phyloP scores from a whole-genome alignment of 1,140 invertebrate genomes.

The Pteromalus puparum region DNA sequence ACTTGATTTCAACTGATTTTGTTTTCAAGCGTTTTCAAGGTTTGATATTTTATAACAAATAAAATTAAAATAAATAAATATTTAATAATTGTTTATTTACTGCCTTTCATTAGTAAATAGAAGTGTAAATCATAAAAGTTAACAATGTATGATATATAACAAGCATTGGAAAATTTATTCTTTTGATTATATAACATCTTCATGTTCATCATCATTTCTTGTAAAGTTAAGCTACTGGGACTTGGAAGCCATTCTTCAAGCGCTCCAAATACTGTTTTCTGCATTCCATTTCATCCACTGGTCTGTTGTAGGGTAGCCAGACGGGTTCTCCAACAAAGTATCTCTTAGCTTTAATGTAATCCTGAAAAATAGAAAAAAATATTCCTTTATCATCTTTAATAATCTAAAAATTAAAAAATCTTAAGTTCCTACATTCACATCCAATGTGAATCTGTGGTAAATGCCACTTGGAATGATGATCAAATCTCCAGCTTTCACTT shows the following conservation, averaged over 20 bases:
- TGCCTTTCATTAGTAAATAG: background rate
- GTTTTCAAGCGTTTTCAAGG: background rate
- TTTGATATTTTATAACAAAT: background rate
- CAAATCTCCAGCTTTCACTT: conserved; percentile 90
- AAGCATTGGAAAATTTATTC: conserved; percentile 1
- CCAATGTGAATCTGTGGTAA: conserved; percentile 98
- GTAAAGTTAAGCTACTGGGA: conserved; percentile 52
- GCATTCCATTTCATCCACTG: conserved; percentile 90
- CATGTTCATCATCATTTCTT: background rate
- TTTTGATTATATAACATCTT: background rate
- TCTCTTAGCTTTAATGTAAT: conserved; percentile 90
- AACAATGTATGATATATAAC: background rate
- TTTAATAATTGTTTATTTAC: background rate
- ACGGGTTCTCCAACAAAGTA: conserved; percentile 95
- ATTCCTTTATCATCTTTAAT: background rate
- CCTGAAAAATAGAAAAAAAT: conserved; percentile 75
- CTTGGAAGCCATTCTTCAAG: conserved; percentile 77
- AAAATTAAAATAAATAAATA: too few relatives aligned
- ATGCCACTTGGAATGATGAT: conserved; percentile 96
- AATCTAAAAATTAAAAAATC: background rate
- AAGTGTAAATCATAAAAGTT: background rate
- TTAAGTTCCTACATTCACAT: conserved; percentile 80
- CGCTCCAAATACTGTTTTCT: conserved; percentile 83
- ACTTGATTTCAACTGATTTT: background rate
- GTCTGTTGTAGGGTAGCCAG: conserved; percentile 93